Evolutionary conservation across 2,888 invertebrate genomes (phyloP).

Genomic region (Pheosia gnoma): DNA sequence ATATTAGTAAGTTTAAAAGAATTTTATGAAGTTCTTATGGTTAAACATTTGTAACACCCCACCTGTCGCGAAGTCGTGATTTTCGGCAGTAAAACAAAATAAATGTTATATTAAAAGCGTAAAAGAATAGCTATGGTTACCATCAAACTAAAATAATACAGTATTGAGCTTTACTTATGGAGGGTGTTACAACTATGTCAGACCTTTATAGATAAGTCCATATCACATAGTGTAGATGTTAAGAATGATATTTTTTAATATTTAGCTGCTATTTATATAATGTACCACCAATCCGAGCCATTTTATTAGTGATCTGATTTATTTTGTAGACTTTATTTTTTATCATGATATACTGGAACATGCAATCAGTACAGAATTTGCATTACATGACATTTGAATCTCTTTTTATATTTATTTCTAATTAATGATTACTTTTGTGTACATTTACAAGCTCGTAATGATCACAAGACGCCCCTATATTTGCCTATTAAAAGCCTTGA

Average conservation of each 20-base stretch:
- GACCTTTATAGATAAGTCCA: slow-evolving; percentile 36
- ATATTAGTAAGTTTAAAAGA: slow-evolving; percentile 29
- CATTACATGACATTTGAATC: slow-evolving; percentile 13
- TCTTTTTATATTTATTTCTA: background rate
- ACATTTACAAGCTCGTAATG: too few species aligned
- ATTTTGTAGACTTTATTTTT: slow-evolving; percentile 36
- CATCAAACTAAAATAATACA: too few species aligned
- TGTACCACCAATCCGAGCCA: slow-evolving; percentile 77
- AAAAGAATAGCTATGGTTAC: too few species aligned
- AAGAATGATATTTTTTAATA: slow-evolving; percentile 35
- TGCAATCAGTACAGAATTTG: slow-evolving; percentile 29
- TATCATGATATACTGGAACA: slow-evolving; percentile 28
- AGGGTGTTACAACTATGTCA: background rate
- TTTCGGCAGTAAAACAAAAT: too few species aligned
- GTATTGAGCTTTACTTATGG: too few species aligned
- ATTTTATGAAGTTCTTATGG: slow-evolving; percentile 21
- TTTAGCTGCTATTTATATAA: slow-evolving; percentile 25
- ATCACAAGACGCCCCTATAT: slow-evolving; percentile 25
- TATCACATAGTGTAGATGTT: slow-evolving; percentile 43
- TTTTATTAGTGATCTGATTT: slow-evolving; percentile 50
- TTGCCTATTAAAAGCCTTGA: slow-evolving; percentile 27
- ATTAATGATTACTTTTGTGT: background rate
- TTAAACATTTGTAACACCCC: too few species aligned
- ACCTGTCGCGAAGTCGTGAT: background rate
- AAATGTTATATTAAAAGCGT: too few species aligned